Base-by-base conservation (phyloP, 2,113 vertebrate species). In the Onychorhynchus coronatus region DNA sequence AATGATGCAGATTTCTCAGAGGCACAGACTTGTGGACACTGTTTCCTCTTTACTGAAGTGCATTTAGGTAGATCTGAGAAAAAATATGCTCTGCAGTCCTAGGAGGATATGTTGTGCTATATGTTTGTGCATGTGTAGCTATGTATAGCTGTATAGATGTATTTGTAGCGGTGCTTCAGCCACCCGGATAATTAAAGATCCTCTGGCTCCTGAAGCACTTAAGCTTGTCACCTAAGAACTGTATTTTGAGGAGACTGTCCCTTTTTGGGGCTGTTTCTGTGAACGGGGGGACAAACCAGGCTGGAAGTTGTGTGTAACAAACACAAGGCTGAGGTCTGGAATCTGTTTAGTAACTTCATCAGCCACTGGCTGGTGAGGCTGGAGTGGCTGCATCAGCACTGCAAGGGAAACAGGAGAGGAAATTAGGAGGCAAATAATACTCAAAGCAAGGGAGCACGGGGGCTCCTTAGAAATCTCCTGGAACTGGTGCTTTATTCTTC, bases 401-500 rank as follows among this genome's bases (percentile, higher is more conserved):
- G 92, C 79, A 30, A 22, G 14, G 37, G 83, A 80, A 68, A 77
- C 35, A 12, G 46, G 20, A 42, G 47, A 74, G 49, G 66, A 66
- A 91, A 61, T 86, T n/a, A 53, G 30, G 14, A 88, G 41, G 42
- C 24, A 77, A 76, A 81, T 87, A 27, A 79, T 55, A 91, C 46
- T 49, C 61, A 66, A 47, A 82, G 21, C 49, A 20, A 41, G 27
- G 33, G 81, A 87, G 70, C 55, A 18, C 3, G 41, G 37, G 73
- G 44, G 56, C 77, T 93, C 62, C 88, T 87, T 79, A 85, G 70
- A 94, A 91, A 85, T 91, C 56, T 86, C 84, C 76, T 95, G 86
- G 83, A 89, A 70, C 37, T 31, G 72, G 30, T 86, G 61, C 71
- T 85, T 86, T 78, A 75, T 66, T 89, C 68, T 87, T 92, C 13